Base-by-base conservation (phyloP, 2,797 vertebrate species). In the Darevskia mixta region DNA sequence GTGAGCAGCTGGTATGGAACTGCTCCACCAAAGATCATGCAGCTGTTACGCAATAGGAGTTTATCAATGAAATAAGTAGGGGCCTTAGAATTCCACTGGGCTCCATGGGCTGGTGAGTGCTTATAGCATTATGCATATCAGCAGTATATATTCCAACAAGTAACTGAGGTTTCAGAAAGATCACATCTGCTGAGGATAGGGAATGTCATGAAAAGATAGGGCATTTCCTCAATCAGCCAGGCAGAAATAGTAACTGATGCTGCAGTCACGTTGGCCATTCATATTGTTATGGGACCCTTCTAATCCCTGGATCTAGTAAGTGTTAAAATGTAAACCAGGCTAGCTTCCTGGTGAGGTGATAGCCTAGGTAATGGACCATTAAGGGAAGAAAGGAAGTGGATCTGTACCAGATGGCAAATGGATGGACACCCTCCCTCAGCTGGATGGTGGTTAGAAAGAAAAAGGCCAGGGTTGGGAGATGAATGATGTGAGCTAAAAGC, bases 1-100 rank as follows among this genome's bases (percentile, higher is more conserved):
- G 77, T 58, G 64, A 86, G 32, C 43, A 86, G 45, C 66, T 86
- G 49, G 85, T 18, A 29, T 58, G 77, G 67, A 80, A 80, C 8
- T 66, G 38, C 38, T 76, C 41, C 58, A 83, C 45, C 75, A 83
- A 79, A n/a, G 76, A 79, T 79, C 73, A 88, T 1, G 8, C 64
- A 67, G 41, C 76, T 79, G 64, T 55, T 11, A 83, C 83, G 13
- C 35, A 71, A 88, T 18, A 84, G 66, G 75, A 72, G 18, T 29
- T 83, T 83, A 69, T 43, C 82, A 83, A 58, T 79, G 35, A 79
- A 78, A 83, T 61, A 61, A 10, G 38, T 43, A 79, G 35, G 55
- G 66, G 23, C 6, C 32, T 79, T 79, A 61, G 35, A 41, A 77
- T 72, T 49, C 23, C 6, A 17, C 35, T 49, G 27, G 49, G 38